Conservation (phyloP, 2,797 vertebrate species). For the Scarus forsteni region DNA sequence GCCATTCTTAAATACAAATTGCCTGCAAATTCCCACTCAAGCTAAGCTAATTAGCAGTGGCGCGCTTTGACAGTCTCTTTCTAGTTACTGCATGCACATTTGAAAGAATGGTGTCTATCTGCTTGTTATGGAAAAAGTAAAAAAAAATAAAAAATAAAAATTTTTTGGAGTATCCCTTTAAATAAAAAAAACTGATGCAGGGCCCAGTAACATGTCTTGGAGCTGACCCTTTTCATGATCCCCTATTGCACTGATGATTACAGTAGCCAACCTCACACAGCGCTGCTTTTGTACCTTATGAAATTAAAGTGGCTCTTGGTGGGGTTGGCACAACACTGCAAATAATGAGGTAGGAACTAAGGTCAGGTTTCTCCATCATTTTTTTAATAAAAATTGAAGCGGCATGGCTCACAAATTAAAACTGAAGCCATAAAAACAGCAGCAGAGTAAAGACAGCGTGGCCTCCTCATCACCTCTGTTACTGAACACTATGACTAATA, state of each 20-base stretch:
- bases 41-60: no score
- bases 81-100: no score
- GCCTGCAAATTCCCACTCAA: no score
- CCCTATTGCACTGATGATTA: slow-evolving; percentile 37
- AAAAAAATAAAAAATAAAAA: no score
- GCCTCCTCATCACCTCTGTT: slow-evolving; percentile 52
- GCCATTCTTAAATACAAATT: no score
- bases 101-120: no score
- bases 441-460: slow-evolving; percentile 43
- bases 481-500: slow-evolving; percentile 37
- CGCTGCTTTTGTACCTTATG: slow-evolving; percentile 40
- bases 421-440: slow-evolving; percentile 53
- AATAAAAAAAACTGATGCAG: no score
- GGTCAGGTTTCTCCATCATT: slow-evolving; percentile 42
- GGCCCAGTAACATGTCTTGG: slow-evolving; percentile 32
- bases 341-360: slow-evolving; percentile 67
- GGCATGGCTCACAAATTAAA: slow-evolving; percentile 63
- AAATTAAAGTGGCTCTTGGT: slow-evolving; percentile 63
- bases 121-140: slow-evolving; percentile 20
- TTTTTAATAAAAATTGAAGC: slow-evolving; percentile 72
- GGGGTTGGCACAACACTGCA: slow-evolving; percentile 72
- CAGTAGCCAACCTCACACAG: slow-evolving; percentile 53
- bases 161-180: no score
- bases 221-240: slow-evolving; percentile 30
- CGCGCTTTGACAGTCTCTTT: no score